These are phyloP conservation scores for Falco punctatus DNA, from an alignment of 2,113 vertebrate species.

Conservation along the genomic window DNA sequence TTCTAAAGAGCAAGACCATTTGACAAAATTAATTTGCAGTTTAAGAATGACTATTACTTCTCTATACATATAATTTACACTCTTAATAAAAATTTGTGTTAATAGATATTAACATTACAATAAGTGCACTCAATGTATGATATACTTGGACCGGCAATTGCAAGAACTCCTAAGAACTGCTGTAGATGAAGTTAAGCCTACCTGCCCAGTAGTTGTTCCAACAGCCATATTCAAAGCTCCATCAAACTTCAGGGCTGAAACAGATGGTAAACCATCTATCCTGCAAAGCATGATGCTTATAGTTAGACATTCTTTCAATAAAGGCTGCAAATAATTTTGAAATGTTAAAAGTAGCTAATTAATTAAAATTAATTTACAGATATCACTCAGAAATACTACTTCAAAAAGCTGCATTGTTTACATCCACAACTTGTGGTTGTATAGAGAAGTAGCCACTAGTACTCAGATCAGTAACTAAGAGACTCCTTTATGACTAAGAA, in stretches of 20 bases:
- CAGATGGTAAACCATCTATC: slow-evolving; percentile 86
- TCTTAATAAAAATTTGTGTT: not conserved
- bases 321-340: not conserved
- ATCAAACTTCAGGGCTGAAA: slow-evolving; percentile 91
- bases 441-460: not conserved
- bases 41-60: not conserved
- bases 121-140: not conserved
- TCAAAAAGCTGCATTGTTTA: not conserved
- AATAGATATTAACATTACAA: not conserved
- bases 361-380: not conserved
- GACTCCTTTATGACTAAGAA: not conserved
- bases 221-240: slow-evolving; percentile 90
- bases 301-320: not conserved
- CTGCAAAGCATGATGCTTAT: slow-evolving; percentile 72
- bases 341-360: not conserved
- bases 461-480: not conserved
- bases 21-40: not conserved
- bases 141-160: not conserved
- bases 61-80: not conserved
- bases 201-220: slow-evolving; percentile 96
- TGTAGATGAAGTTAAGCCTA: slow-evolving; percentile 39
- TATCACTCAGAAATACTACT: not conserved
- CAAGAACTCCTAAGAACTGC: not conserved
- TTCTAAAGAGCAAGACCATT: not conserved
- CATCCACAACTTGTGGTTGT: not conserved